Base-by-base conservation (phyloP, 2,888 invertebrate genomes). In the Athripsodes cinereus region DNA sequence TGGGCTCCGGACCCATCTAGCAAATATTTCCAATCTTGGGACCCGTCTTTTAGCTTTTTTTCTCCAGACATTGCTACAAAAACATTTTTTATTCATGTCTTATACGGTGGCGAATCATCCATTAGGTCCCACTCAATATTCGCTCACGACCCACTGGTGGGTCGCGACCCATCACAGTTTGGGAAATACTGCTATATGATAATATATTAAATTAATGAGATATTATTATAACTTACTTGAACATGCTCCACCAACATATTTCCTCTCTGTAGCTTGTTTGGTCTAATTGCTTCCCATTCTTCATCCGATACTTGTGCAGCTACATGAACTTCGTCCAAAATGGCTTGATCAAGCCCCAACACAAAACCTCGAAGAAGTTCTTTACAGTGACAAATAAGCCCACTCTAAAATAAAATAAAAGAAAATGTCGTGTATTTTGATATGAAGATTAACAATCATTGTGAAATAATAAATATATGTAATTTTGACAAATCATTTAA, bases 281-380 rank as follows among this genome's bases (percentile, higher is more conserved):
- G 85, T 64, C 87, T 80, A 62, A 90, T 85, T 0, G 87, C 83
- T 66, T 92, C 90, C 87, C 91, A 92, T 74, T 92, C 91, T 69
- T 92, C 92, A 65, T 90, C 88, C 0, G 88, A 90, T 2, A 91
- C 86, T 70, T 86, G 86, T 1, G 84, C 81, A 3, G 87, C 86
- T 40, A 88, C 78, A 22, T 87, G 84, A 53, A 83, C 78, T 72
- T 92, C 91, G 44, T 86, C 86, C 47, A 81, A 74, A 1, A 88
- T 79, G 0, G 88, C 83, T 40, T 79, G 79, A 47, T 88, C 86
- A 54, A 92, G 68, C 0, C 88, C 85, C n/a, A 81, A 78, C 10
- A 84, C 75, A 67, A 92, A 82, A 0, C 84, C 83, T 64, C 75
- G 74, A 60, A 88, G 72, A 64, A 91, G 68, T 69, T 90, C 87